Conservation (phyloP, 2,797 vertebrate genomes). For the Molothrus aeneus region DNA sequence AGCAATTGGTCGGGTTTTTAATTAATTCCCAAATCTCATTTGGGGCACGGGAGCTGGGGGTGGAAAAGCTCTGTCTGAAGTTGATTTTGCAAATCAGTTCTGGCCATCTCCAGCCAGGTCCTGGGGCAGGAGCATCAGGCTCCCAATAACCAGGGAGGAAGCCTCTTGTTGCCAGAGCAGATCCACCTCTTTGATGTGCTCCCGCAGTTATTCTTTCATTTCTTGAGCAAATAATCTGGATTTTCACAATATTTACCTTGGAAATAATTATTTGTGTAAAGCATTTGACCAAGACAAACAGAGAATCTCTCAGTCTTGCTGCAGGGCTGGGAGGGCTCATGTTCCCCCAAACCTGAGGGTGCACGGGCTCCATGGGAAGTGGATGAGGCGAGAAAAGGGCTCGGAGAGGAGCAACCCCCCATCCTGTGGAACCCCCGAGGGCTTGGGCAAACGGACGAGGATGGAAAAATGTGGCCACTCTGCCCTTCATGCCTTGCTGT, state of each 20-base stretch:
- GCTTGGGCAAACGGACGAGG: accelerated
- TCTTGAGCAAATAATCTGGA: slow-evolving; percentile 70
- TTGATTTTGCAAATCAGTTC: slow-evolving; percentile 12
- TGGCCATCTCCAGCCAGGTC: slow-evolving; percentile 26
- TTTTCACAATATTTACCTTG: slow-evolving; percentile 67
- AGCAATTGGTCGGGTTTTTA: not conserved
- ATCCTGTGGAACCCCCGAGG: not conserved
- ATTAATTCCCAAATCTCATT: slow-evolving; percentile 33
- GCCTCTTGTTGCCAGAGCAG: not conserved
- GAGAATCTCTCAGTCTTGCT: not conserved
- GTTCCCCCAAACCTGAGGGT: not conserved
- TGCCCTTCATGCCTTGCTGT: not conserved
- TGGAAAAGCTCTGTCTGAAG: slow-evolving; percentile 17
- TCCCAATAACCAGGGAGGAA: slow-evolving; percentile 34
- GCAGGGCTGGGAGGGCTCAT: not conserved
- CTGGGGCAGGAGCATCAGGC: not conserved
- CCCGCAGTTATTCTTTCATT: slow-evolving; percentile 63
- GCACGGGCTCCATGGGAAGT: accelerated
- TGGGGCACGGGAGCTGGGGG: not conserved
- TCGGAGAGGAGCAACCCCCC: not conserved
- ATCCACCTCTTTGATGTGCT: slow-evolving; percentile 46
- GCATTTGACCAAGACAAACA: slow-evolving; percentile 48
- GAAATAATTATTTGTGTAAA: slow-evolving; percentile 52
- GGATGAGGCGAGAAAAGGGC: not conserved
- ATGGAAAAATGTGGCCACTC: not conserved